Evolutionary conservation across 2,797 vertebrate genomes (phyloP).

Genomic region (Limnodromus scolopaceus): DNA sequence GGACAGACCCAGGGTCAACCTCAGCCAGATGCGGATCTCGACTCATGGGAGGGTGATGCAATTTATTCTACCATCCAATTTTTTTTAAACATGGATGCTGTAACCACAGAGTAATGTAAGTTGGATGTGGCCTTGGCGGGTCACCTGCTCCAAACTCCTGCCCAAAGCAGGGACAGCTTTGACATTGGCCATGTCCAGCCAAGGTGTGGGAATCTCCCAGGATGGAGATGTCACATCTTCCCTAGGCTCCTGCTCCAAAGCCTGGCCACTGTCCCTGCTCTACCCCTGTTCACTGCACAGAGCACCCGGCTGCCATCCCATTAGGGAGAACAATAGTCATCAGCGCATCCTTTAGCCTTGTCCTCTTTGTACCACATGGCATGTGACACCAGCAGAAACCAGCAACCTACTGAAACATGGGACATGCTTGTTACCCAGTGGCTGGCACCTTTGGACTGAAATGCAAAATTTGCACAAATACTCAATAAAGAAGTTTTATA

Average conservation of each 20-base stretch:
- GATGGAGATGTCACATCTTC: too few relatives aligned
- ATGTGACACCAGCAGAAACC: not conserved
- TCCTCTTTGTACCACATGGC: too few relatives aligned
- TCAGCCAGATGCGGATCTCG: not conserved
- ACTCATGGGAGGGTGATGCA: not conserved
- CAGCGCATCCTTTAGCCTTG: not conserved
- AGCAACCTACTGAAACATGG: not conserved
- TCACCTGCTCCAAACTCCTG: not conserved
- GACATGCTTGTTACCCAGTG: not conserved
- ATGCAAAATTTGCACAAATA: not conserved
- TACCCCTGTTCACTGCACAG: accelerated
- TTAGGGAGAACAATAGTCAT: not conserved
- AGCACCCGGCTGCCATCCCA: accelerated
- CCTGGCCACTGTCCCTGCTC: not conserved
- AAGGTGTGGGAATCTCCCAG: not conserved
- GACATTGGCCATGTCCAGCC: not conserved
- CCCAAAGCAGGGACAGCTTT: not conserved
- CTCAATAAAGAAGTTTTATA: not conserved
- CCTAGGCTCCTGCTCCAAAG: not conserved
- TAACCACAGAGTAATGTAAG: not conserved
- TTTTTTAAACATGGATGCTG: not conserved
- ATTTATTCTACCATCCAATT: not conserved
- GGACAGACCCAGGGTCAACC: not conserved
- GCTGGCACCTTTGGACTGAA: not conserved
- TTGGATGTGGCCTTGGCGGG: not conserved